Evolutionary conservation across 2,888 invertebrate species (phyloP).

Genomic region (Thecophora atra): DNA sequence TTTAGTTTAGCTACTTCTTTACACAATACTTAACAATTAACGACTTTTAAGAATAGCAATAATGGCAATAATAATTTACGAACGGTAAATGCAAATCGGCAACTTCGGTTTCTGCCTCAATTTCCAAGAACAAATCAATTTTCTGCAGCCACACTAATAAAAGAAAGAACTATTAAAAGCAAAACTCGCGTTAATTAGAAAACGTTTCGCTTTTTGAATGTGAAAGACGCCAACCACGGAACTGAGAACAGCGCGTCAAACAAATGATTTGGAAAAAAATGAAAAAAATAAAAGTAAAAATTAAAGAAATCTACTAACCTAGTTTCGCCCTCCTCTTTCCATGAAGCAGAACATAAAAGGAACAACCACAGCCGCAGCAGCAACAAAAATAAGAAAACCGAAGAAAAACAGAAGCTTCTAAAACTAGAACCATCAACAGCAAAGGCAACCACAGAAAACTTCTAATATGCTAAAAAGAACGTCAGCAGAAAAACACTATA

Average conservation of each 20-base stretch:
- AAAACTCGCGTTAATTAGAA: constrained; percentile 35
- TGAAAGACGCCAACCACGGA: constrained; percentile 33
- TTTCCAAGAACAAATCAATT: constrained; percentile 14
- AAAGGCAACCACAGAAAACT: constrained; percentile 7
- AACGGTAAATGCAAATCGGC: too few species aligned
- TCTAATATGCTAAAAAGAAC: neutral
- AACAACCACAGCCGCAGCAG: constrained; percentile 17
- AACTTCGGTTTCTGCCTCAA: neutral
- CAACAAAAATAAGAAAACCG: neutral
- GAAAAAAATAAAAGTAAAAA: constrained; percentile 35
- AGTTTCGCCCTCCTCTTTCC: constrained; percentile 31
- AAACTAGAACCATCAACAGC: neutral
- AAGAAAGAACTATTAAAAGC: constrained; percentile 13
- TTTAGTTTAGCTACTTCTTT: too few species aligned
- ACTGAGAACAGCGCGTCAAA: constrained; percentile 25
- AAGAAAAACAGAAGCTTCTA: neutral
- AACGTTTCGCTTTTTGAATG: constrained; percentile 36
- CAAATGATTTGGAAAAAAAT: constrained; percentile 23
- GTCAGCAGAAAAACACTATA: constrained; percentile 9
- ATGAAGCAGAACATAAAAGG: constrained; percentile 35
- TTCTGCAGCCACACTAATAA: neutral
- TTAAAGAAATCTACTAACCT: constrained; percentile 36
- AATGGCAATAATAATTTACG: too few species aligned
- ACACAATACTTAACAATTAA: too few species aligned
- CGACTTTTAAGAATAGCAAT: too few species aligned